A percentile compares a stretch with the other conserved stretches of the same genome.
Conservation (phyloP, 2,888 invertebrate genomes). For the Selenia dentaria region DNA sequence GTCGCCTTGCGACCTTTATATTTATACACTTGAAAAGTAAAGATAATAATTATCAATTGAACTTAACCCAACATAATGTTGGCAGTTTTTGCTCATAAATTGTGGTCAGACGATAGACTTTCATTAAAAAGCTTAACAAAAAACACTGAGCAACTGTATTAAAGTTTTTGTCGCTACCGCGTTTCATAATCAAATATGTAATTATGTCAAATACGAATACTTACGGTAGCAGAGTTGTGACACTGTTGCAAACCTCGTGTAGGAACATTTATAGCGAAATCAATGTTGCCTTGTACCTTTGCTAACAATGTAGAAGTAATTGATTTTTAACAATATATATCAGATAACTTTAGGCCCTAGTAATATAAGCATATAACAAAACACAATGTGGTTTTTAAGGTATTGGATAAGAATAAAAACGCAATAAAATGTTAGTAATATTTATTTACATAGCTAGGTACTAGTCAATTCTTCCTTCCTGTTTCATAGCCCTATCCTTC, state of each 20-base stretch:
- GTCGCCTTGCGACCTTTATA: no score
- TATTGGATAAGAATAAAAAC: not conserved
- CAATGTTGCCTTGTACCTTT: conserved; percentile 1
- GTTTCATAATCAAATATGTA: not conserved
- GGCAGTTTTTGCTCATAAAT: no score
- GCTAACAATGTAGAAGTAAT: not conserved
- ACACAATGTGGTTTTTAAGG: conserved; percentile 17
- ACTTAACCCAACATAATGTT: no score
- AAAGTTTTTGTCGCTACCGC: not conserved
- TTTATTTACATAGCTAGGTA: no score
- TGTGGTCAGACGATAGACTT: no score
- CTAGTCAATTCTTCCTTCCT: no score
- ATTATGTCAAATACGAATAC: not conserved
- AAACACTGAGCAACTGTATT: not conserved
- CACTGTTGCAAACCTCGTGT: not conserved
- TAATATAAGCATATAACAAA: conserved; percentile 14
- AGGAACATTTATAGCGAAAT: conserved; percentile 3
- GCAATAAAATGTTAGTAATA: not conserved
- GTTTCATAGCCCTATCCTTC: no score
- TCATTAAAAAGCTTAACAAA: no score
- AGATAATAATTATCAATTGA: no score
- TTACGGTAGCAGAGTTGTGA: not conserved
- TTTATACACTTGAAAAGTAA: no score
- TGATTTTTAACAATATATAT: conserved; percentile 22
- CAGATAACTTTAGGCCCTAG: conserved; percentile 31